Percentiles rank a stretch among this genome's conserved stretches.
These are phyloP conservation scores for Cerastis leucographa DNA, from an alignment of 2,888 invertebrate species.

Conservation along the genomic window DNA sequence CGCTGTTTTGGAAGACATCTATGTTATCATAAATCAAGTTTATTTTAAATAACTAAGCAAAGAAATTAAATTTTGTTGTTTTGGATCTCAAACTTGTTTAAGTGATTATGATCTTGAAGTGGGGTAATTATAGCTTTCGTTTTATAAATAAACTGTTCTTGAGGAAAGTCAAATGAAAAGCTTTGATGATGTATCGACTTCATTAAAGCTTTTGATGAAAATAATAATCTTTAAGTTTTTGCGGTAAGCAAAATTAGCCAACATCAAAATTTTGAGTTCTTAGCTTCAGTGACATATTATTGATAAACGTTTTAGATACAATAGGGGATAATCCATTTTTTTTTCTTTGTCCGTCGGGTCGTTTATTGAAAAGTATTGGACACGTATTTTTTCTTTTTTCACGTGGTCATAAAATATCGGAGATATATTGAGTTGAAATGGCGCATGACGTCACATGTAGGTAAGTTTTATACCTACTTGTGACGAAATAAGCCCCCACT, in stretches of 20 bases:
- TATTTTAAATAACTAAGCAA: conserved; percentile 24
- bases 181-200: conserved; percentile 3
- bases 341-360: too few relatives aligned
- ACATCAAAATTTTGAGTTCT: not conserved
- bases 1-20: conserved; percentile 30
- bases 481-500: too few relatives aligned
- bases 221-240: not conserved
- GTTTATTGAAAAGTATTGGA: too few relatives aligned
- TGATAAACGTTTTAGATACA: not conserved
- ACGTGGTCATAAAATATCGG: too few relatives aligned
- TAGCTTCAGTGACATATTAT: not conserved
- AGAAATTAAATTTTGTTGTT: conserved; percentile 34
- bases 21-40: conserved; percentile 41
- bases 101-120: conserved; percentile 25
- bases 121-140: conserved; percentile 10
- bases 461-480: too few relatives aligned
- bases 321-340: too few relatives aligned
- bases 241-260: not conserved
- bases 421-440: too few relatives aligned
- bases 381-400: too few relatives aligned
- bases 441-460: too few relatives aligned
- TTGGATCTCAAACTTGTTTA: not conserved
- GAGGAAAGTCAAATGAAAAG: not conserved
- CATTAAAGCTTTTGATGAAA: not conserved
- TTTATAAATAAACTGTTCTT: conserved; percentile 4